phyloP scores from a whole-genome alignment of 2,113 vertebrate species.

The Cygnus atratus region DNA sequence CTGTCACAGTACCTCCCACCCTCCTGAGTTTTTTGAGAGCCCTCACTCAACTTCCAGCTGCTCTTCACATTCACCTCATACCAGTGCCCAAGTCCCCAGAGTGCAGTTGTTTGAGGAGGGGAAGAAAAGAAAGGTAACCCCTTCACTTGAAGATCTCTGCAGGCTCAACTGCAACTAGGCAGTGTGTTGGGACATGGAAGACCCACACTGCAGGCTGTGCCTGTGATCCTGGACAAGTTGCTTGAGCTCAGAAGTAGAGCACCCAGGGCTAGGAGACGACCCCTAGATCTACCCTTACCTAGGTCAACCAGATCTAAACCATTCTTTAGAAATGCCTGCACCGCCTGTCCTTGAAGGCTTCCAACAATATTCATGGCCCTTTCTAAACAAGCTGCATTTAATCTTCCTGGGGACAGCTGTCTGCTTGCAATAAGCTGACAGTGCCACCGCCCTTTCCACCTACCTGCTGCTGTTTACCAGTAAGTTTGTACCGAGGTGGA shows the following conservation, averaged over 20 bases:
- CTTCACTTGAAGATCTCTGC: not conserved
- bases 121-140: not conserved
- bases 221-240: not conserved
- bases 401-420: not conserved
- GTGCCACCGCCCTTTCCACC: not conserved
- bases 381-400: not conserved
- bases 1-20: not conserved
- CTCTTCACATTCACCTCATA: not conserved
- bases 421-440: not conserved
- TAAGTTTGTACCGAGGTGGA: not conserved
- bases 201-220: not conserved
- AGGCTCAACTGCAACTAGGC: not conserved
- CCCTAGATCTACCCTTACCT: not conserved
- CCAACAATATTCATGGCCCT: not conserved
- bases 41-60: not conserved
- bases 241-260: not conserved
- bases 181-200: rapidly evolving
- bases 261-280: not conserved
- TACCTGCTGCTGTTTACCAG: not conserved
- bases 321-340: not conserved
- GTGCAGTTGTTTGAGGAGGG: not conserved
- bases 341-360: not conserved
- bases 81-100: not conserved
- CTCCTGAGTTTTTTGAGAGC: not conserved
- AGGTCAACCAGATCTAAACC: not conserved